Conservation (phyloP, 2,797 vertebrate species). For the Sebastes goodei region DNA sequence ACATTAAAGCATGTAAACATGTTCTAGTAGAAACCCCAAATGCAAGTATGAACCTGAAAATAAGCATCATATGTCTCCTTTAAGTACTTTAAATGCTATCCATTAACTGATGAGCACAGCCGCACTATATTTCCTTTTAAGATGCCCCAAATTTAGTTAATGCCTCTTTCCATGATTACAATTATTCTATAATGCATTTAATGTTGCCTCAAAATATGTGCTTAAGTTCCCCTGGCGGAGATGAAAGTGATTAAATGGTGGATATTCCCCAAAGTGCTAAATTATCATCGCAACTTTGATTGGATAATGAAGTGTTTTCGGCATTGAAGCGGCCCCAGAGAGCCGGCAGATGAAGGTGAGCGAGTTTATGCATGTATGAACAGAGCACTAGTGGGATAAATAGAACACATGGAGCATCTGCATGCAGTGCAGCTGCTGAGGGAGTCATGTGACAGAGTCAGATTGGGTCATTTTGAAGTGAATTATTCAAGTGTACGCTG, state of each 20-base stretch:
- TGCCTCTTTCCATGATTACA: neutral
- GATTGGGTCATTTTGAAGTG: neutral
- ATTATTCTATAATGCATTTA: slow-evolving; percentile 9
- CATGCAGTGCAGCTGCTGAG: neutral
- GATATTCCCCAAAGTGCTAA: slow-evolving; percentile 34
- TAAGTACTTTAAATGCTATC: too few species aligned
- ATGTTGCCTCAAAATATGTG: slow-evolving; percentile 23
- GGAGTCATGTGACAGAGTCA: neutral
- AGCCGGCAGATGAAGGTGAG: slow-evolving; percentile 12
- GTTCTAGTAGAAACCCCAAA: too few species aligned
- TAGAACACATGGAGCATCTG: slow-evolving; percentile 19
- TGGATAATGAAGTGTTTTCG: slow-evolving; percentile 61
- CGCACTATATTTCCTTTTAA: neutral
- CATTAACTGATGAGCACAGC: neutral
- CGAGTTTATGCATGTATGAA: slow-evolving; percentile 19
- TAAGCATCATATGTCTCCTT: too few species aligned
- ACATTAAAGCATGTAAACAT: too few species aligned
- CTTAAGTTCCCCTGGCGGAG: slow-evolving; percentile 13
- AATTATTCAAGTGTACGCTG: neutral
- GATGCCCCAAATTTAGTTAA: neutral
- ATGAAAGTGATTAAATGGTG: slow-evolving; percentile 48
- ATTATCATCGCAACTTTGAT: slow-evolving; percentile 38
- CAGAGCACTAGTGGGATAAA: neutral
- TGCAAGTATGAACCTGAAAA: too few species aligned
- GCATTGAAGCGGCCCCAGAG: slow-evolving; percentile 37